Evolutionary conservation across 2,888 invertebrate genomes (phyloP), one percentile per base, ranked within the genome.

Genomic region (Syritta pipiens): DNA sequence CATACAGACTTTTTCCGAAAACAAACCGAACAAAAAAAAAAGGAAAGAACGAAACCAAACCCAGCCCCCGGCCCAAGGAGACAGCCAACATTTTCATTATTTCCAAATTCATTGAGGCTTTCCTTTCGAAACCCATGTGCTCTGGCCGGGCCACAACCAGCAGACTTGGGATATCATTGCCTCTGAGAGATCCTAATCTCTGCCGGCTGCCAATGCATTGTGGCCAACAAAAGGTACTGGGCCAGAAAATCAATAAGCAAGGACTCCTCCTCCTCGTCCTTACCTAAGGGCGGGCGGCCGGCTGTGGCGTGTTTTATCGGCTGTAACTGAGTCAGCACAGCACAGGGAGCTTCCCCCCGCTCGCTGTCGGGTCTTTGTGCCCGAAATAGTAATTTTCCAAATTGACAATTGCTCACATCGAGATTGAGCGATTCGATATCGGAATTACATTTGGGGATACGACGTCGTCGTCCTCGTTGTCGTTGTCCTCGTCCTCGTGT

Each of bases 191-290:
- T 59, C 30, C 42, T 42, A 40, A 68, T 68, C 55, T 40, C n/a
- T 37, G 67, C 20, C 46, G 28, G 44, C 48, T 57, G 12, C 12
- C 24, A 59, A 30, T 68, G 68, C 68, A 68, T 40, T 57, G 48
- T 30, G n/a, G 17, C 42, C 30, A 30, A 14, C 40, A 48, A 10
- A 30, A 46, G 57, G 37, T 48, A 57, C 28, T 67, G 55, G 30
- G 40, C 2, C 12, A 68, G 57, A 49, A 68, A 68, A 68, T 68
- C 68, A 68, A 68, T 68, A 68, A 68, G 42, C 49, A 59, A 59
- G 44, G 19, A 22, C 10, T 28, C 55, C n/a, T n/a, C n/a, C n/a
- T n/a, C n/a, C n/a, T n/a, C n/a, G n/a, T n/a, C n/a, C 28, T 14
- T 67, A 49, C 44, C 67, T 40, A 48, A 37, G 48, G 28, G 17